These are phyloP conservation scores for Yponomeuta plumbellus DNA, from an alignment of 2,888 invertebrate genomes.

Conservation along the genomic window DNA sequence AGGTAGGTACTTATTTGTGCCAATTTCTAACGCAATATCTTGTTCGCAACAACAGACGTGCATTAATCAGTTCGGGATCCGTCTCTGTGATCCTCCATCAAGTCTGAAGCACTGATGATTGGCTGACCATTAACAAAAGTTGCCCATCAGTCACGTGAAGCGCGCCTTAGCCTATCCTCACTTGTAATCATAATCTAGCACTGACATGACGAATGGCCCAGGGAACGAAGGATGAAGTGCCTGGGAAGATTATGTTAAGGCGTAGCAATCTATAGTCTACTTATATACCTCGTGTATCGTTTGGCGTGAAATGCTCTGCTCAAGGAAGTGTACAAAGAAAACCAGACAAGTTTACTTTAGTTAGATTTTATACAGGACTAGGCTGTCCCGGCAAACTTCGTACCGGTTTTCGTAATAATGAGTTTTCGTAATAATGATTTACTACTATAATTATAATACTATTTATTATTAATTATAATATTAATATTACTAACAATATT, in stretches of 20 bases:
- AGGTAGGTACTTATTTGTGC: not conserved
- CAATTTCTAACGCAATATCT: not conserved
- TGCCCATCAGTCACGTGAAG: not conserved
- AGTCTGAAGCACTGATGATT: constrained; percentile 16
- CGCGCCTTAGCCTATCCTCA: not conserved
- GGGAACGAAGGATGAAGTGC: not conserved
- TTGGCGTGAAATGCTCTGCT: no score
- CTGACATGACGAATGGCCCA: constrained; percentile 6
- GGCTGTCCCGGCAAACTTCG: no score
- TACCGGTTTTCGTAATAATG: no score
- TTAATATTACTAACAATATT: no score
- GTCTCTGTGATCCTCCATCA: not conserved
- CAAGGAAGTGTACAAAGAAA: no score
- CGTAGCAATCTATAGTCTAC: no score
- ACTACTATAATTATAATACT: no score
- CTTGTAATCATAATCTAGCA: not conserved
- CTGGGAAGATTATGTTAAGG: not conserved
- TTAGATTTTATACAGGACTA: no score
- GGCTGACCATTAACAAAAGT: constrained; percentile 17
- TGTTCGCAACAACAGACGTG: not conserved
- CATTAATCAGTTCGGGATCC: not conserved
- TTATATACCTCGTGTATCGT: no score
- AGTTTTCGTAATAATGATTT: no score
- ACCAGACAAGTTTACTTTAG: no score
- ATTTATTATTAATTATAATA: no score